Evolutionary conservation across 2,888 invertebrate species (phyloP).

Genomic region (Seladonia tumulorum): DNA sequence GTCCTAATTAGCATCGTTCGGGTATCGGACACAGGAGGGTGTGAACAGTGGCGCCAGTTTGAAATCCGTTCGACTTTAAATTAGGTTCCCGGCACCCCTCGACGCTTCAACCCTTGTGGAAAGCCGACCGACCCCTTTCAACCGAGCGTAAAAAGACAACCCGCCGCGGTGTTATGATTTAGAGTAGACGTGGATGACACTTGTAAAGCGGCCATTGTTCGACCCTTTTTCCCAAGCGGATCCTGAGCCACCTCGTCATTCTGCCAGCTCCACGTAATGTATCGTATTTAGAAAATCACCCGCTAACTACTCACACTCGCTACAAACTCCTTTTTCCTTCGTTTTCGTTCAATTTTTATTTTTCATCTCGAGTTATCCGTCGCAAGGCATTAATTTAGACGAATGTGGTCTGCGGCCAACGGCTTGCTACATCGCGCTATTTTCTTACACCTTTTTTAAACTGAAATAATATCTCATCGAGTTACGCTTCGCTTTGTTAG

Average conservation of each 20-base stretch:
- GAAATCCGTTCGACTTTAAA: constrained; percentile 26
- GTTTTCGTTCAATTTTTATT: not conserved
- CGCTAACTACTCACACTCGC: constrained; percentile 17
- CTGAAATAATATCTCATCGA: too few relatives aligned
- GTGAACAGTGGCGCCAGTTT: not conserved
- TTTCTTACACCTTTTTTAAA: too few relatives aligned
- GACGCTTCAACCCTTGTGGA: not conserved
- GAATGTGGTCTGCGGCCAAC: too few relatives aligned
- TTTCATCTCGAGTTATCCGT: not conserved
- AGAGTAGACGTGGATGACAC: constrained; percentile 66
- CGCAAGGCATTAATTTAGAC: too few relatives aligned
- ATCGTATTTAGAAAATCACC: constrained; percentile 45
- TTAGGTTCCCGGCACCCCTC: constrained; percentile 16
- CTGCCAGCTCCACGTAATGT: constrained; percentile 41
- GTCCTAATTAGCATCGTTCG: not conserved
- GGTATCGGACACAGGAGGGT: not conserved
- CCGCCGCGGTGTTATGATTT: constrained; percentile 58
- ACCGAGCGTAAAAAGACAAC: constrained; percentile 59
- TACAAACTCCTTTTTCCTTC: not conserved
- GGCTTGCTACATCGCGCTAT: too few relatives aligned
- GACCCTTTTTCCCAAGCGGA: constrained; percentile 47
- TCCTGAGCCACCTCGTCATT: constrained; percentile 36
- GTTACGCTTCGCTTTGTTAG: too few relatives aligned
- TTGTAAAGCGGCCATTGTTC: constrained; percentile 70
- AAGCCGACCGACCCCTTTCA: constrained; percentile 37